phyloP scores from a whole-genome alignment of 1,140 invertebrate genomes.

The Drosophila tristis region DNA sequence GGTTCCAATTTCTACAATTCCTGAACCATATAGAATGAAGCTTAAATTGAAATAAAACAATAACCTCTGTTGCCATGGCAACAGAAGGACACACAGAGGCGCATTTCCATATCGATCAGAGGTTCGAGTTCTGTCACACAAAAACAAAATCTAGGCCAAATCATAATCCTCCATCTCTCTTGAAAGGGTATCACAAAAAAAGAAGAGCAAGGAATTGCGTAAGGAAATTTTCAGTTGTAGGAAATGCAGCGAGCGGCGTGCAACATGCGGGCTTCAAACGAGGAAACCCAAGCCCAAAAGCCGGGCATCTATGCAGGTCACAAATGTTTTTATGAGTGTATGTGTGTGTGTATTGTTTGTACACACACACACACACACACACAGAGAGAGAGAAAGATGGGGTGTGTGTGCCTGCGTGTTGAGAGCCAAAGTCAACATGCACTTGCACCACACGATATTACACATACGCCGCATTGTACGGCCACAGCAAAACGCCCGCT shows the following conservation, averaged over 20 bases:
- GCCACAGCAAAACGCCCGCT: slow-evolving; percentile 22
- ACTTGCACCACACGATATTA: slow-evolving; percentile 64
- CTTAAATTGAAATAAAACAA: too few relatives aligned
- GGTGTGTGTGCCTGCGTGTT: slow-evolving; percentile 19
- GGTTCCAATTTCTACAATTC: too few relatives aligned
- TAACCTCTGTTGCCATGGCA: too few relatives aligned
- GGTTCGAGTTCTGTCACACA: too few relatives aligned
- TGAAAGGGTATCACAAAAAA: slow-evolving; percentile 2
- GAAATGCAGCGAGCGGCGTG: slow-evolving; percentile 34
- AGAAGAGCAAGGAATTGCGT: slow-evolving; percentile 51
- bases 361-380: slow-evolving; percentile 51
- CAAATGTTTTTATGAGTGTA: slow-evolving; percentile 29
- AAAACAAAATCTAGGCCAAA: too few relatives aligned
- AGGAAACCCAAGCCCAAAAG: slow-evolving; percentile 42
- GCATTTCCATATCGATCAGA: too few relatives aligned
- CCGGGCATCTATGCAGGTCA: slow-evolving; percentile 67
- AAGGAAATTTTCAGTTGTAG: slow-evolving; percentile 56
- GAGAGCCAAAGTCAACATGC: slow-evolving; percentile 64
- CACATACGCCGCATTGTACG: slow-evolving; percentile 52
- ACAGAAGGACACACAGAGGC: too few relatives aligned
- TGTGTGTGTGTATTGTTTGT: slow-evolving; percentile 46
- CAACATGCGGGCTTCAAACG: slow-evolving; percentile 60
- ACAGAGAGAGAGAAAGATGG: slow-evolving; percentile 31
- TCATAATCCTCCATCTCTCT: too few relatives aligned
- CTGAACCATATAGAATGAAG: too few relatives aligned